Conservation (phyloP, 2,797 vertebrate genomes). For the Emys orbicularis region DNA sequence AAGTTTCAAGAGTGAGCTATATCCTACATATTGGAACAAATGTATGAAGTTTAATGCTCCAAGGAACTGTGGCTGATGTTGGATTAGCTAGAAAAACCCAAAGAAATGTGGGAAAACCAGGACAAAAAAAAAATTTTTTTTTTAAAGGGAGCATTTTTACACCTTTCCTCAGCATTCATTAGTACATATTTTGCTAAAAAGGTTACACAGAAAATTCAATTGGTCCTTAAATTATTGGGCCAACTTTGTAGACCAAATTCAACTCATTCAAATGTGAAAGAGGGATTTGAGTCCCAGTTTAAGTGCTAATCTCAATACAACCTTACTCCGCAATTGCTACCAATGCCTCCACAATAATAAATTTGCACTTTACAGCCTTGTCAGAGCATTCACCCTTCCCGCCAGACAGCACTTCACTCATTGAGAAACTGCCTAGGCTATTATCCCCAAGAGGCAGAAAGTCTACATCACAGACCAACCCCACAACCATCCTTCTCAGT, state of each 20-base stretch:
- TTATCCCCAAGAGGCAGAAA: neutral
- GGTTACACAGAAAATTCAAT: neutral
- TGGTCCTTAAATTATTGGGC: neutral
- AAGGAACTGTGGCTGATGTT: too few species aligned
- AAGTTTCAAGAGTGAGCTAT: neutral
- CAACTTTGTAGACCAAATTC: neutral
- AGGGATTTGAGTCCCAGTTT: neutral
- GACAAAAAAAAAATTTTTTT: too few species aligned
- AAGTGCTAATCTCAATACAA: neutral
- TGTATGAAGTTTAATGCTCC: neutral
- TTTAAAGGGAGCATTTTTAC: neutral
- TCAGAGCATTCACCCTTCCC: neutral
- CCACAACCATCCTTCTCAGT: neutral
- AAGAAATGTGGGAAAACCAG: neutral
- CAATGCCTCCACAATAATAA: neutral
- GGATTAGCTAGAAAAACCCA: neutral
- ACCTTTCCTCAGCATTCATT: neutral
- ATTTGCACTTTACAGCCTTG: neutral
- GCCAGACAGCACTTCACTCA: too few species aligned
- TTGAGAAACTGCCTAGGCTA: too few species aligned
- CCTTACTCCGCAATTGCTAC: neutral
- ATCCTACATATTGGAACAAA: rapidly evolving
- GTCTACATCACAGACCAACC: neutral
- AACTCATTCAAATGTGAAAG: neutral
- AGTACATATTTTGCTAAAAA: neutral